Evolutionary conservation across 2,113 vertebrate species (phyloP).

Genomic region (Burhinus oedicnemus): DNA sequence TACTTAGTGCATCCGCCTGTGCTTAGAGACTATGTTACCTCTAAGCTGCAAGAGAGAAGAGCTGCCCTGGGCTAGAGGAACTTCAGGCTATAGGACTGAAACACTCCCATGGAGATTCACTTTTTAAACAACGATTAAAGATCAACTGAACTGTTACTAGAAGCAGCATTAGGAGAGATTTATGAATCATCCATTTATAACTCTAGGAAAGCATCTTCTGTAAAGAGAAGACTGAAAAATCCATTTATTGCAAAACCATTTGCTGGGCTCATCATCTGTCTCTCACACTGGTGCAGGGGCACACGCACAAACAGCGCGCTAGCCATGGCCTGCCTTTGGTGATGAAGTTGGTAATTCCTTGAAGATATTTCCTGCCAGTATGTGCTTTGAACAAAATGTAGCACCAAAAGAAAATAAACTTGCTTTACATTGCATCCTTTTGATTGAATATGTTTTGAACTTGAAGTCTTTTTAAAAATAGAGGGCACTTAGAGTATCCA

Average conservation of each 20-base stretch:
- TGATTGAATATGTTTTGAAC: background rate
- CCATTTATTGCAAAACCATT: conserved; percentile 58
- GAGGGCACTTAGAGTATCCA: background rate
- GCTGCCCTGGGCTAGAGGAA: background rate
- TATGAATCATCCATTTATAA: conserved; percentile 35
- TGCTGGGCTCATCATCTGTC: background rate
- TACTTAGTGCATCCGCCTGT: background rate
- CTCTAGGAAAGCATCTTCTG: background rate
- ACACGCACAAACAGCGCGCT: fast-evolving
- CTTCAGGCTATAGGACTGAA: background rate
- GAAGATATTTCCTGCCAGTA: background rate
- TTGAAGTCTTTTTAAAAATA: background rate
- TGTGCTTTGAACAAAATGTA: background rate
- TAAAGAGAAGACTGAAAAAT: conserved; percentile 50
- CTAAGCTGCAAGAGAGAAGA: background rate
- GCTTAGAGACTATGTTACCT: background rate
- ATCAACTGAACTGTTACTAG: conserved; percentile 50
- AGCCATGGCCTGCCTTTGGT: background rate
- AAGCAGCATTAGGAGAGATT: conserved; percentile 44
- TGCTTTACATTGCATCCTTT: background rate
- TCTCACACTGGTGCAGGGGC: background rate
- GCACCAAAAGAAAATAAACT: background rate
- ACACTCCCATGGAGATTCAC: conserved; percentile 25
- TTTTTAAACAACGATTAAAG: conserved; percentile 40
- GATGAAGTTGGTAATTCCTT: background rate